These are phyloP conservation scores for Hemitrygon akajei DNA, from an alignment of 2,797 vertebrate species.

Conservation along the genomic window DNA sequence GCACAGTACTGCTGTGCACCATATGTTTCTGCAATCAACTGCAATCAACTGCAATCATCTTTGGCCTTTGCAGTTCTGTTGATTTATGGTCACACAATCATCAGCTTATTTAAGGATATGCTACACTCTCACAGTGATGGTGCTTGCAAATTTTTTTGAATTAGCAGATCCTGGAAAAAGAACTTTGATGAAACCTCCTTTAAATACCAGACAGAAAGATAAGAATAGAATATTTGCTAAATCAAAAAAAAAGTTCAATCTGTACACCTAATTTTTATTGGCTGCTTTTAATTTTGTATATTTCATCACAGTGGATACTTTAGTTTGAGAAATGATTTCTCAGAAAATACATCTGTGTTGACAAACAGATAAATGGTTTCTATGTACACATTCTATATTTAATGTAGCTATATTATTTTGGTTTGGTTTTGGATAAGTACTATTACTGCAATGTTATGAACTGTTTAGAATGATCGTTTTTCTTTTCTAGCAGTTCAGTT, in stretches of 20 bases:
- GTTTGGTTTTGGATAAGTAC: neutral
- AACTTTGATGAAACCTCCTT: neutral
- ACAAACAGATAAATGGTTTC: neutral
- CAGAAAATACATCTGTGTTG: neutral
- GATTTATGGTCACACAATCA: slow-evolving; percentile 18
- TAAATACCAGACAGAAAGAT: neutral
- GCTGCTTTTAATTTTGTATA: neutral
- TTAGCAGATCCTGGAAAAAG: neutral
- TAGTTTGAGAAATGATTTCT: neutral
- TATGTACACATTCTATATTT: neutral
- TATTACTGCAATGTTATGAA: neutral
- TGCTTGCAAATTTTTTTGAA: neutral
- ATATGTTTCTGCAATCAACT: slow-evolving; percentile 14
- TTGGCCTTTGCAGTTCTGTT: slow-evolving; percentile 28
- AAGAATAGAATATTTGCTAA: neutral
- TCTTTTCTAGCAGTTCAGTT: neutral
- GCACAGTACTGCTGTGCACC: neutral
- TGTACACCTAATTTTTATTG: neutral
- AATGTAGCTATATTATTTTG: neutral
- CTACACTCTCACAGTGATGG: slow-evolving; percentile 17
- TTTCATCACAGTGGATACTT: neutral
- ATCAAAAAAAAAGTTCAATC: neutral
- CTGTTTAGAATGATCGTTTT: neutral
- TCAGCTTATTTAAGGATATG: slow-evolving; percentile 15
- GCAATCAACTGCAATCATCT: neutral